These are phyloP conservation scores for Neomonachus schauinslandi DNA, from an alignment of 2,113 vertebrate species.

Conservation along the genomic window DNA sequence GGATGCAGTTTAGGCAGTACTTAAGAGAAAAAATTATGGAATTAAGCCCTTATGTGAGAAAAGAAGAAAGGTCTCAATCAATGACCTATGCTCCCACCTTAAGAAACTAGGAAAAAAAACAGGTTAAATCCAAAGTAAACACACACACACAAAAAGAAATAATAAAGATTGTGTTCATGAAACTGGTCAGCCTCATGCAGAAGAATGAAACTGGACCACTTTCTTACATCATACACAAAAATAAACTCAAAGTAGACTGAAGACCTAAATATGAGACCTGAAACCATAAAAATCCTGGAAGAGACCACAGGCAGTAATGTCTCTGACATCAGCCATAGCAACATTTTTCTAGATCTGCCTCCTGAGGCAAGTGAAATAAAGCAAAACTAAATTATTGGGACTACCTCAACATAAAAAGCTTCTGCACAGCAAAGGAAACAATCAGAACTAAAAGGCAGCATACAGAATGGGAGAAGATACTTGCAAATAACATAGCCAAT, in stretches of 20 bases:
- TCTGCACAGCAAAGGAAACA: background rate
- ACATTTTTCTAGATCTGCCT: background rate
- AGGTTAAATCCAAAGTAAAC: background rate
- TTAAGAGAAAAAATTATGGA: conserved; percentile 33
- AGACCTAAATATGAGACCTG: background rate
- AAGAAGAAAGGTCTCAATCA: background rate
- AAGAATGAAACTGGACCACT: background rate
- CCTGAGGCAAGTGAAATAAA: background rate
- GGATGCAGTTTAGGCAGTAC: background rate
- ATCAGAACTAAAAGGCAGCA: background rate
- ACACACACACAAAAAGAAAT: background rate
- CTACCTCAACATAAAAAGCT: background rate
- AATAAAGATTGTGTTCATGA: background rate
- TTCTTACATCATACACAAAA: background rate
- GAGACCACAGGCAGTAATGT: background rate
- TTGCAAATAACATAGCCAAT: background rate
- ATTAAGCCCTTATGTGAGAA: background rate
- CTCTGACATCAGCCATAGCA: background rate
- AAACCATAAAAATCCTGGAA: background rate
- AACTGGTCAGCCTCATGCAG: background rate
- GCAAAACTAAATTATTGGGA: background rate
- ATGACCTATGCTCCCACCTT: background rate
- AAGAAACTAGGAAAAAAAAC: background rate
- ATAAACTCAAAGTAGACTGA: background rate
- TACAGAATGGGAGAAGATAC: background rate